Percentiles rank a stretch among this genome's conserved stretches.
phyloP scores from a whole-genome alignment of 2,888 invertebrate genomes.

The Chelonus formosanus region DNA sequence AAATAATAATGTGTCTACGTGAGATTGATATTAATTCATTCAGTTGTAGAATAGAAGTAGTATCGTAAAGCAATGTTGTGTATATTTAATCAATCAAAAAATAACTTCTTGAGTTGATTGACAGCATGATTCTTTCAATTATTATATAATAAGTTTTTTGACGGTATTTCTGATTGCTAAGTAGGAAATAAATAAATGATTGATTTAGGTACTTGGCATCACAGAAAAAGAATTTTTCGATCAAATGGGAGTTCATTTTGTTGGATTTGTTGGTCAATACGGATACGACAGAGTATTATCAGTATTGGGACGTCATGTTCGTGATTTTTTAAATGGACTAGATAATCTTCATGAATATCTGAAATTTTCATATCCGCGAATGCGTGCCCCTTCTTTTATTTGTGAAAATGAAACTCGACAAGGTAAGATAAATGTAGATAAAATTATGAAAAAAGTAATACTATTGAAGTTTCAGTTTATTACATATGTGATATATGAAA shows the following conservation, averaged over 20 bases:
- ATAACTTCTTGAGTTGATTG: too few species aligned
- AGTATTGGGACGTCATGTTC: conserved; percentile 90
- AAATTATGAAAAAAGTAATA: not conserved
- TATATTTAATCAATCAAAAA: not conserved
- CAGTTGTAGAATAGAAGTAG: too few species aligned
- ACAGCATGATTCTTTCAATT: not conserved
- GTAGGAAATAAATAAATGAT: not conserved
- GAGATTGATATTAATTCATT: too few species aligned
- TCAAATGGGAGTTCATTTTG: conserved; percentile 93
- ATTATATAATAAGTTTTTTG: not conserved
- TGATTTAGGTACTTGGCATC: conserved; percentile 80
- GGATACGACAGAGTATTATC: conserved; percentile 93
- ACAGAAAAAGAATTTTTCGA: conserved; percentile 91
- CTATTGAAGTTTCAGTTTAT: conserved; percentile 15
- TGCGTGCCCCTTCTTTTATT: conserved; percentile 94
- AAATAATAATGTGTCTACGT: too few species aligned
- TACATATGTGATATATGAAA: conserved; percentile 13
- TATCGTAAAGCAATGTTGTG: not conserved
- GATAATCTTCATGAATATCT: conserved; percentile 98
- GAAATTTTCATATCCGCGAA: conserved; percentile 92
- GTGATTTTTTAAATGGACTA: conserved; percentile 94
- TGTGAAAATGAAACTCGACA: conserved; percentile 94
- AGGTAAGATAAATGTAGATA: conserved; percentile 45
- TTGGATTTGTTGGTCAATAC: conserved; percentile 91
- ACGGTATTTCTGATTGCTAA: too few species aligned